These are phyloP conservation scores for Eupsilia transversa DNA, from an alignment of 2,888 invertebrate species.

Conservation along the genomic window DNA sequence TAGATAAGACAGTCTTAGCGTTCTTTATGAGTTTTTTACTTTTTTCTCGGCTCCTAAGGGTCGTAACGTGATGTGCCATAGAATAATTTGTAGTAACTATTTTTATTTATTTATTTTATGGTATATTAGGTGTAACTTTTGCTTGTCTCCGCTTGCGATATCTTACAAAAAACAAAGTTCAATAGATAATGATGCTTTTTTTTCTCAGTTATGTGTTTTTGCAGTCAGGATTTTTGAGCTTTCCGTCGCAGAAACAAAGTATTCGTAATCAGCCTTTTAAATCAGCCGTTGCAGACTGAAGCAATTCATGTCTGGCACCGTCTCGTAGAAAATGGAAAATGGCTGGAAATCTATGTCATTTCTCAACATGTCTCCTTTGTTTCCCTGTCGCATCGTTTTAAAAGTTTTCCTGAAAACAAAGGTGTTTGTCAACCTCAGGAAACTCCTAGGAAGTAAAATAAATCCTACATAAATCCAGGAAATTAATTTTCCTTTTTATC, in stretches of 20 bases:
- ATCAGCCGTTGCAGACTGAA: background rate
- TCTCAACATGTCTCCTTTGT: constrained; percentile 29
- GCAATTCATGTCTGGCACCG: constrained; percentile 30
- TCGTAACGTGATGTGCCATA: too few species aligned
- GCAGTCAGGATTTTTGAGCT: background rate
- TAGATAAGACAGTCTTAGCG: too few species aligned
- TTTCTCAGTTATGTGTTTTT: too few species aligned
- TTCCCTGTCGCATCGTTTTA: constrained; percentile 4
- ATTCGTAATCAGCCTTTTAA: constrained; percentile 4
- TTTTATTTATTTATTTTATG: too few species aligned
- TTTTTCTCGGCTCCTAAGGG: too few species aligned
- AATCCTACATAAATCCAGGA: background rate
- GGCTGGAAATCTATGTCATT: constrained; percentile 30
- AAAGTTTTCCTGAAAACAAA: constrained; percentile 29
- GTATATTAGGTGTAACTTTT: too few species aligned
- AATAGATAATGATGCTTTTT: too few species aligned
- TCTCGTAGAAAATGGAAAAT: constrained; percentile 12
- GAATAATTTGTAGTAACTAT: too few species aligned
- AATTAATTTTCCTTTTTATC: background rate
- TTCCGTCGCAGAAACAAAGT: background rate
- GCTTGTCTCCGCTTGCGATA: too few species aligned
- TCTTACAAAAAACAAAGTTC: too few species aligned
- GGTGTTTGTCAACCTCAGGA: background rate
- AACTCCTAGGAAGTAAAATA: background rate
- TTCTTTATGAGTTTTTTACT: too few species aligned